Evolutionary conservation across 2,888 invertebrate genomes (phyloP).

Genomic region (Xestia rhomboidea): DNA sequence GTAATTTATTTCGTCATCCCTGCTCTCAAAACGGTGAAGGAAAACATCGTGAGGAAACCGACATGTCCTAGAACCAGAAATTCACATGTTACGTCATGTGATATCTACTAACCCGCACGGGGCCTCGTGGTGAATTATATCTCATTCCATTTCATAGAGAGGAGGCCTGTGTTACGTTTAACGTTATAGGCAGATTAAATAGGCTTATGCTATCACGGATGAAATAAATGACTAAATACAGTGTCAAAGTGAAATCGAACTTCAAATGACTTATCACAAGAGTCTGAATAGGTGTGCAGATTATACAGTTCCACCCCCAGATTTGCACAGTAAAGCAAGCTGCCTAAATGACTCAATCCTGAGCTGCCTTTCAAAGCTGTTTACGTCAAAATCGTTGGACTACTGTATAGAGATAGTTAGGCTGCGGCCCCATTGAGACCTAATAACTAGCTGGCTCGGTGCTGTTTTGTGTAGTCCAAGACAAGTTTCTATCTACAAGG

Average conservation of each 20-base stretch:
- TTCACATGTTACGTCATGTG: no score
- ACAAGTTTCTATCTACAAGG: background rate
- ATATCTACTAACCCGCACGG: no score
- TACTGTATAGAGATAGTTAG: conserved; percentile 45
- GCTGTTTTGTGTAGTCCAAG: background rate
- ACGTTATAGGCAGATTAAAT: no score
- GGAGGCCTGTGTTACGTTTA: no score
- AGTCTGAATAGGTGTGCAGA: conserved; percentile 2
- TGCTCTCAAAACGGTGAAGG: no score
- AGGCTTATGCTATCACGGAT: background rate
- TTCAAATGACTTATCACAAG: background rate
- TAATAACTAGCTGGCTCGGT: background rate
- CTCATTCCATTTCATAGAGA: no score
- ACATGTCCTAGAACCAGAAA: no score
- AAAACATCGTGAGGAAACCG: no score
- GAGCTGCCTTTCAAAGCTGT: conserved; percentile 46
- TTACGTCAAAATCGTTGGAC: conserved; percentile 45
- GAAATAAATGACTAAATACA: background rate
- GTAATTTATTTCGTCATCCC: no score
- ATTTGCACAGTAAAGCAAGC: conserved; percentile 35
- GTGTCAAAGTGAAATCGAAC: conserved; percentile 19
- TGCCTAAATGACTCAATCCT: conserved; percentile 41
- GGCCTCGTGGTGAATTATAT: no score
- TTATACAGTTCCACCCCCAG: conserved; percentile 19
- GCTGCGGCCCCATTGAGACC: conserved; percentile 3